These are phyloP conservation scores for Himalopsyche tibetana DNA, from an alignment of 2,888 invertebrate species.

Conservation along the genomic window DNA sequence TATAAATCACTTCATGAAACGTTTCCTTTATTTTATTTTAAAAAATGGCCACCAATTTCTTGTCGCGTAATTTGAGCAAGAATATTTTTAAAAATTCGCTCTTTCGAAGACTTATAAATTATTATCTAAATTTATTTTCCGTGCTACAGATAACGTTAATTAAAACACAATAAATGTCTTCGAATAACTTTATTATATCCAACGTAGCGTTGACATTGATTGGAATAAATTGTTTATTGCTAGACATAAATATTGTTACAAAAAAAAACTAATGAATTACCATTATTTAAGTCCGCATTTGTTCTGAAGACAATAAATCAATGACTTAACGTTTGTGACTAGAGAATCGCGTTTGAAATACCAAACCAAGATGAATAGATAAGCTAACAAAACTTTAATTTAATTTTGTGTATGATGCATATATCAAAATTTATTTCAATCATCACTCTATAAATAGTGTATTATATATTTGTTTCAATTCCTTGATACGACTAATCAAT, in stretches of 20 bases:
- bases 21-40: too few species aligned
- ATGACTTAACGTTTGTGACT: not conserved
- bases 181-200: not conserved
- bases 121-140: not conserved
- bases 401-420: too few species aligned
- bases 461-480: too few species aligned
- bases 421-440: too few species aligned
- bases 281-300: constrained; percentile 13
- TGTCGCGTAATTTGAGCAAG: too few species aligned
- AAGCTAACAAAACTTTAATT: not conserved
- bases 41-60: too few species aligned
- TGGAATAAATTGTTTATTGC: constrained; percentile 22
- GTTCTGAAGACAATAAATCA: not conserved
- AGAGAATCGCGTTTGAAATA: not conserved
- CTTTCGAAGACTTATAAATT: not conserved
- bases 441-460: too few species aligned
- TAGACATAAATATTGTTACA: constrained; percentile 15
- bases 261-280: constrained; percentile 28
- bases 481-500: too few species aligned
- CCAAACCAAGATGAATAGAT: not conserved
- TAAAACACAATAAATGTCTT: constrained; percentile 14
- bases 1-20: too few species aligned
- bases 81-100: too few species aligned
- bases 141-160: constrained; percentile 1
- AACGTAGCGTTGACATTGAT: not conserved